A percentile compares a stretch with the other conserved stretches of the same genome.
Conservation (phyloP, 2,797 vertebrate species). For the Hirundo rustica region DNA sequence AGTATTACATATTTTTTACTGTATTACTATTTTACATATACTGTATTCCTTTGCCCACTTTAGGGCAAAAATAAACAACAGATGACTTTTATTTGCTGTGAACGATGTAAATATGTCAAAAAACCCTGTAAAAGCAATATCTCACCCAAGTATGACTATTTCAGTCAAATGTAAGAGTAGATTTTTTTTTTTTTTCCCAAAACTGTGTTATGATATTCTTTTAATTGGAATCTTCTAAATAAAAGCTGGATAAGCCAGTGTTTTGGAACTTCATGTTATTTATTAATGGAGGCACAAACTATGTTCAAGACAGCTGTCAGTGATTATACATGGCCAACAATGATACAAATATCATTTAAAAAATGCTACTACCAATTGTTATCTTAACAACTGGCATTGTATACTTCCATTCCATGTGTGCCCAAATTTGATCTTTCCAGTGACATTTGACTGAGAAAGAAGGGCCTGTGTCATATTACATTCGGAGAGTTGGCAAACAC, state of each 20-base stretch:
- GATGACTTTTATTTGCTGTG: background rate
- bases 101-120: background rate
- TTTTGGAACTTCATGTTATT: background rate
- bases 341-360: background rate
- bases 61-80: background rate
- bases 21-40: background rate
- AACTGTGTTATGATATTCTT: background rate
- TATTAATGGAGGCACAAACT: background rate
- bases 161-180: background rate
- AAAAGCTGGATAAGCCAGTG: background rate
- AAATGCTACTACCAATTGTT: fast-evolving
- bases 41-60: background rate
- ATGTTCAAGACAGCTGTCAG: background rate
- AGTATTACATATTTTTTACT: background rate
- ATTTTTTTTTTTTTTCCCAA: background rate
- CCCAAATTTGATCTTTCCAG: background rate
- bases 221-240: background rate
- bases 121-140: background rate
- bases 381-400: background rate
- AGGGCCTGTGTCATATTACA: background rate
- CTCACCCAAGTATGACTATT: background rate
- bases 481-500: background rate
- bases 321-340: background rate
- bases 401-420: background rate
- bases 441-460: background rate